Evolutionary conservation across 2,888 invertebrate genomes (phyloP), one percentile per base, ranked within the genome.

Genomic region (Labia minor): DNA sequence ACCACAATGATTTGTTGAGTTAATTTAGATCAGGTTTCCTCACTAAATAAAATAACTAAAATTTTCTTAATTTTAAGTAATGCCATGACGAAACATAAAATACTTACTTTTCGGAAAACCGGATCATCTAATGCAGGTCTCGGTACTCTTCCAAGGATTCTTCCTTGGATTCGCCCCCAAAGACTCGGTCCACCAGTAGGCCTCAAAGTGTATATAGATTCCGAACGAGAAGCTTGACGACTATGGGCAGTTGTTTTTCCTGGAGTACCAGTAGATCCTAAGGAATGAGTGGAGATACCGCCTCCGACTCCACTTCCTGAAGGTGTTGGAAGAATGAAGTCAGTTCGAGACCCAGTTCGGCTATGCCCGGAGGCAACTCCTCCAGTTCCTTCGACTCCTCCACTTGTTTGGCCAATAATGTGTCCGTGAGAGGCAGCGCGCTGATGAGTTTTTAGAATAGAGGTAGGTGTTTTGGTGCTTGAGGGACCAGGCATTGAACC

Each of bases 391-490:
- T 70, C 16, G 67, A 71, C 67, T 67, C 71, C 72, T 74, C 70
- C 75, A 76, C 67, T 74, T 76, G 80, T 70, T 76, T 82, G 81
- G 72, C 88, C 89, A 67, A 86, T 85, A 70, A 92, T 91, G 78
- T 92, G 91, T 0, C 92, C 92, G 74, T 93, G 92, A 4, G 92
- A 92, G 73, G 91, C 86, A 65, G 92, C 92, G 68, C 92, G 83
- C 76, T 90, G 90, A 77, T 92, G 92, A 1, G 80, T 80, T 69
- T 72, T 74, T 64, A 69, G 33, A 21, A 65, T 64, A 18, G 70
- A 68, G 8, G 67, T 64, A 4, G 67, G 62, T 6, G 26, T 33
- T 49, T 37, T 49, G 14, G 65, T 21, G 20, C 21, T 11, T 1
- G 68, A 63, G 18, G 66, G 18, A 16, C 49, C 19, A 26, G 21